phyloP scores from a whole-genome alignment of 2,797 vertebrate species.

The Peromyscus attwateri region DNA sequence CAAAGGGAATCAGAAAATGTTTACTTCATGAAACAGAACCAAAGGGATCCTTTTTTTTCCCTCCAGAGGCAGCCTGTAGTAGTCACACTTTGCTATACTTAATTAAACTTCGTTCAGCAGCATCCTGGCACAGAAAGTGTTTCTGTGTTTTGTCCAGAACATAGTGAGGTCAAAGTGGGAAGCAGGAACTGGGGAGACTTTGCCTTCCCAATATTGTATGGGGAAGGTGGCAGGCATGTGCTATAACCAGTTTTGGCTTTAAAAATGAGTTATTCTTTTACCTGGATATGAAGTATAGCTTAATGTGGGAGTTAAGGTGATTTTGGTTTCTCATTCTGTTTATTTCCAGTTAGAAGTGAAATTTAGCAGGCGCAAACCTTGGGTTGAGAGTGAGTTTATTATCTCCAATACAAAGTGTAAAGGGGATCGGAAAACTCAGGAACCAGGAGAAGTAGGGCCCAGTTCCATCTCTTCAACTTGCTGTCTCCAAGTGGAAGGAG shows the following conservation, averaged over 20 bases:
- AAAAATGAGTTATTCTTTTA: slow-evolving; percentile 35
- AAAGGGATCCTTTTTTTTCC: slow-evolving; percentile 22
- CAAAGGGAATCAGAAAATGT: background rate
- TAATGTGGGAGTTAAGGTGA: background rate
- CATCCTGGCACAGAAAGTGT: background rate
- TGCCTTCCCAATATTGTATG: background rate
- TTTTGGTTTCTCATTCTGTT: slow-evolving; percentile 28
- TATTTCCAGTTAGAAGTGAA: slow-evolving; percentile 60
- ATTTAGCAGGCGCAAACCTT: background rate
- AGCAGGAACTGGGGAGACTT: background rate
- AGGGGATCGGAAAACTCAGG: background rate
- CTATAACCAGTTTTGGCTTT: background rate
- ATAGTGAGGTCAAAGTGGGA: background rate
- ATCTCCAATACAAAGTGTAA: background rate
- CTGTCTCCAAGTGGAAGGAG: background rate
- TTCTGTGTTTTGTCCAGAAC: slow-evolving; percentile 6
- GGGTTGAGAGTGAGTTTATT: background rate
- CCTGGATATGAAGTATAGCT: background rate
- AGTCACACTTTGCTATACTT: slow-evolving; percentile 48
- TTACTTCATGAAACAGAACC: slow-evolving; percentile 42
- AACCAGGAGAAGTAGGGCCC: background rate
- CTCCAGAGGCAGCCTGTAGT: slow-evolving; percentile 4
- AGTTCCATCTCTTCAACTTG: background rate
- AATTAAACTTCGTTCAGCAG: slow-evolving; percentile 68
- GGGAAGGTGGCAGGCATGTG: background rate